Conservation (phyloP, 2,797 vertebrate genomes). For the Rousettus madagascariensis region DNA sequence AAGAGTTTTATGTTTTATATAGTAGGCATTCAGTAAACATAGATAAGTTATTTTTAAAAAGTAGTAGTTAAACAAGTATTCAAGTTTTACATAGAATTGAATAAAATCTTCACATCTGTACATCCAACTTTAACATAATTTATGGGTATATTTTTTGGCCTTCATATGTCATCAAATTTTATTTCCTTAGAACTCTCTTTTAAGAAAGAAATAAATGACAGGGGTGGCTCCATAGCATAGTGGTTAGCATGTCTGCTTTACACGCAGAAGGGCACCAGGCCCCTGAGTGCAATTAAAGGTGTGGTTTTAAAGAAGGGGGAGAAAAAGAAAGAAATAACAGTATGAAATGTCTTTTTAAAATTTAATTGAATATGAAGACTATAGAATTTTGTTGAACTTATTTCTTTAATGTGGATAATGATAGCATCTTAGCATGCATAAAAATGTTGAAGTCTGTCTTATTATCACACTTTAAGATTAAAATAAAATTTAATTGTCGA, state of each 20-base stretch:
- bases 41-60: neutral
- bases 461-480: conserved; percentile 45
- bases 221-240: no score
- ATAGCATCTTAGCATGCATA: conserved; percentile 15
- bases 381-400: neutral
- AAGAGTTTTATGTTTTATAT: neutral
- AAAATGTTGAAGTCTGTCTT: neutral
- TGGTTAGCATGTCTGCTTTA: no score
- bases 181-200: neutral
- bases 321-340: neutral
- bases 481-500: conserved; percentile 53
- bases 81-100: neutral
- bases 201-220: neutral
- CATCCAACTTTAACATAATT: neutral
- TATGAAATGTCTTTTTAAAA: neutral
- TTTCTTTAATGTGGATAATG: conserved; percentile 36
- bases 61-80: neutral
- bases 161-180: neutral
- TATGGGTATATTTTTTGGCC: neutral
- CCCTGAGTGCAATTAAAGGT: no score
- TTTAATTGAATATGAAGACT: neutral
- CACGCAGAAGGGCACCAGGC: no score
- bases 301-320: no score
- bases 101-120: neutral
- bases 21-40: neutral